phyloP scores from a whole-genome alignment of 2,888 invertebrate species.

The Ichneumon xanthorius region DNA sequence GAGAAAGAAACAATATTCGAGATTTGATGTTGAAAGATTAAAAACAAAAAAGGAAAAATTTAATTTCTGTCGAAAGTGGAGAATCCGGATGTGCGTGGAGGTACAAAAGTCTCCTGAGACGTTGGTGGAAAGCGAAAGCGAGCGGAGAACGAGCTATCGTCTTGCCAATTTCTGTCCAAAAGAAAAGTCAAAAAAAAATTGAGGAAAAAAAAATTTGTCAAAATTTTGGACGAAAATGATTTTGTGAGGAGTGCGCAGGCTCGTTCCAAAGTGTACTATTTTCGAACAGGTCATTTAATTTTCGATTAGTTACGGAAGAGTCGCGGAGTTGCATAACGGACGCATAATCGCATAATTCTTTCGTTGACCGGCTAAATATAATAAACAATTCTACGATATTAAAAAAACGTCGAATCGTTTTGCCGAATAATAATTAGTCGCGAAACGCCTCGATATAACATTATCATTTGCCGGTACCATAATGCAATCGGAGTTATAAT shows the following conservation, averaged over 20 bases:
- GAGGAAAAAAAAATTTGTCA: neutral
- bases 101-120: neutral
- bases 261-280: constrained; percentile 67
- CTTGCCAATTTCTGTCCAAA: neutral
- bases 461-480: constrained; percentile 78
- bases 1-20: neutral
- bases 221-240: constrained; percentile 10
- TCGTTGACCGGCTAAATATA: constrained; percentile 21
- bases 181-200: neutral
- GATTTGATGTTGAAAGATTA: constrained; percentile 8
- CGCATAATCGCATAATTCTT: constrained; percentile 1
- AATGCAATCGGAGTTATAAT: constrained; percentile 69
- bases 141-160: neutral
- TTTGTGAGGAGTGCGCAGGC: constrained; percentile 54
- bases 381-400: constrained; percentile 21
- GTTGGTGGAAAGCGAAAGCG: neutral
- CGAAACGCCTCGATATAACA: constrained; percentile 60
- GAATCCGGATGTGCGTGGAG: constrained; percentile 3
- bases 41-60: constrained; percentile 67
- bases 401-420: constrained; percentile 45
- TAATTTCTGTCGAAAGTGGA: constrained; percentile 15
- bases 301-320: constrained; percentile 10
- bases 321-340: neutral
- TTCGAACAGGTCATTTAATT: constrained; percentile 43
- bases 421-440: constrained; percentile 17